phyloP scores from a whole-genome alignment of 2,113 vertebrate genomes.

The Promerops cafer region DNA sequence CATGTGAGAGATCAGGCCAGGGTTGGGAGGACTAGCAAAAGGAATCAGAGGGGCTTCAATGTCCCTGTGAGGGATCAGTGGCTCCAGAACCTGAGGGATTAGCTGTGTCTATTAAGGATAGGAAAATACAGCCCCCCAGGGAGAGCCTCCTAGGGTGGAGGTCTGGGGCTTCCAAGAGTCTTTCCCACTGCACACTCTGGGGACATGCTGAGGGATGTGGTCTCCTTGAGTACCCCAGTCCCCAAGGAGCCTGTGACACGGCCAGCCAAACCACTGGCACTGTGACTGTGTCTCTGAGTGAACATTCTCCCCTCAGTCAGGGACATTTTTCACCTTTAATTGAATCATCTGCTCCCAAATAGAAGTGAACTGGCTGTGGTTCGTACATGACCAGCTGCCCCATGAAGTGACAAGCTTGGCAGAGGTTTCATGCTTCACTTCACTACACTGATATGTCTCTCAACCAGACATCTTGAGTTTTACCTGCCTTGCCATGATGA shows the following conservation, averaged over 20 bases:
- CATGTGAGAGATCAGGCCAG: accelerated
- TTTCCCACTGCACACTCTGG: neutral
- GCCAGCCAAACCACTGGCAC: neutral
- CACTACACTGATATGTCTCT: neutral
- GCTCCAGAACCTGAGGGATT: neutral
- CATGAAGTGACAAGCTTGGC: neutral
- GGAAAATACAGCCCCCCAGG: neutral
- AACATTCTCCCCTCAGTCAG: neutral
- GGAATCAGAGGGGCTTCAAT: neutral
- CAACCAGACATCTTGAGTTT: neutral
- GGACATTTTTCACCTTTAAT: neutral
- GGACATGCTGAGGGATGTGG: neutral
- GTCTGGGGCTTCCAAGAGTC: accelerated
- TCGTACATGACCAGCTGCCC: neutral
- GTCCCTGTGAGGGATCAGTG: neutral
- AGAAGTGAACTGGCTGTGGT: neutral
- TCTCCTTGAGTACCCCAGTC: accelerated
- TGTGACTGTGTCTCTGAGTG: neutral
- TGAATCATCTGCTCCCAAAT: neutral
- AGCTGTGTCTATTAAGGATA: accelerated
- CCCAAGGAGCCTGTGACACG: accelerated
- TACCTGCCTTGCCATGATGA: neutral
- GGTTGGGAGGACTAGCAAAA: neutral
- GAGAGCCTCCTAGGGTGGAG: neutral
- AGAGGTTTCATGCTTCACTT: neutral